Conservation (phyloP, 2,113 vertebrate genomes). For the Hippolais icterina region DNA sequence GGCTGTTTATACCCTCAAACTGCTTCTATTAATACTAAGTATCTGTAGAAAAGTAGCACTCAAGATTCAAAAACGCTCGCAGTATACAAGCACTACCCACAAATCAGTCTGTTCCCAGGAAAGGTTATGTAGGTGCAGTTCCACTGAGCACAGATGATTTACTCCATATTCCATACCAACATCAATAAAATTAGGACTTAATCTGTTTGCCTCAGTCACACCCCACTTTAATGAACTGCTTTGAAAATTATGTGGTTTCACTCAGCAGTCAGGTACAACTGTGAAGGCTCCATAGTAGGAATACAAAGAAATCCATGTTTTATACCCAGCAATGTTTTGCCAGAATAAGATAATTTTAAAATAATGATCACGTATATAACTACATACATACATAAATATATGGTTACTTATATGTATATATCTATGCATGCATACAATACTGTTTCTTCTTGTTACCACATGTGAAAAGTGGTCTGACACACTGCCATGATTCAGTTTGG, state of each 20-base stretch:
- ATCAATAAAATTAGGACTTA: background rate
- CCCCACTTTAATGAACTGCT: background rate
- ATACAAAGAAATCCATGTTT: background rate
- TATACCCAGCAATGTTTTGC: background rate
- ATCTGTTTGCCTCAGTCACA: background rate
- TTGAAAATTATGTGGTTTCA: background rate
- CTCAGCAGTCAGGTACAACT: background rate
- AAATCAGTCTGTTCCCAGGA: background rate
- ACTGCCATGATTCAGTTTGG: background rate
- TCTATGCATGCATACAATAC: background rate
- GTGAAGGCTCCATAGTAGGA: background rate
- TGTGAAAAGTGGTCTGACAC: background rate
- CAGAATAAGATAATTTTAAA: background rate
- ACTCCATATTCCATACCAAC: background rate
- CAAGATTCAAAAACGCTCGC: background rate
- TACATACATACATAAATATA: background rate
- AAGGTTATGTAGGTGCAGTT: background rate
- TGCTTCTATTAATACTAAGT: conserved; percentile 23
- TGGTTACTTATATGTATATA: background rate
- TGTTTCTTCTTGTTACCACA: background rate
- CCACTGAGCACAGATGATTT: background rate
- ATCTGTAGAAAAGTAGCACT: background rate
- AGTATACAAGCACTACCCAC: background rate
- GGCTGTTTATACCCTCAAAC: background rate
- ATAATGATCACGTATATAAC: background rate